These are phyloP conservation scores for Spilogale gracilis DNA, from an alignment of 2,113 vertebrate genomes.

Conservation along the genomic window DNA sequence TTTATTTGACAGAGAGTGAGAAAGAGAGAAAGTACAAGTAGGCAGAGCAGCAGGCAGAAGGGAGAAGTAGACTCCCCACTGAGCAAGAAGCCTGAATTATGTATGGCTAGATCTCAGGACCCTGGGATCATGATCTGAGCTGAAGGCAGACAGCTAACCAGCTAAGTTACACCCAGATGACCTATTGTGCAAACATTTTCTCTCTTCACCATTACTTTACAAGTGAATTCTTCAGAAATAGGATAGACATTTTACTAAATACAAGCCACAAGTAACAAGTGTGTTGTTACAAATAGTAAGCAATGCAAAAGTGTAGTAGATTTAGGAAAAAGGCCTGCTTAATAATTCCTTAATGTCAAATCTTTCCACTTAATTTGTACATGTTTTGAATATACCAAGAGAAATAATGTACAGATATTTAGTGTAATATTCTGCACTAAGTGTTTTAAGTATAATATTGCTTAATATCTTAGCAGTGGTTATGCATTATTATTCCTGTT, in stretches of 20 bases:
- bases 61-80: background rate
- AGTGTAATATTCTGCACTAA: background rate
- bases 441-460: background rate
- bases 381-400: background rate
- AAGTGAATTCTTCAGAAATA: background rate
- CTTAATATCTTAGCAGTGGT: background rate
- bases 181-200: background rate
- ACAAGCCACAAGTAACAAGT: background rate
- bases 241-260: background rate
- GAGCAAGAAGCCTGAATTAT: background rate
- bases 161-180: background rate
- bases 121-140: background rate
- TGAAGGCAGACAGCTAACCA: background rate
- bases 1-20: background rate
- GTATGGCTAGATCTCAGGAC: background rate
- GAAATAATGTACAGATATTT: background rate
- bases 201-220: background rate
- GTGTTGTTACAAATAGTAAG: background rate
- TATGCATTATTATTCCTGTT: background rate
- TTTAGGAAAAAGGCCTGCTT: background rate
- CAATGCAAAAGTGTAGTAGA: background rate
- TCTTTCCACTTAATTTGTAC: background rate
- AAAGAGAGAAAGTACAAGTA: background rate
- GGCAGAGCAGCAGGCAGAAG: background rate
- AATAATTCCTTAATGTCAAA: background rate